Evolutionary conservation across 2,888 invertebrate genomes (phyloP), one percentile per base, ranked within the genome.

Genomic region (Drosophila lacicola): DNA sequence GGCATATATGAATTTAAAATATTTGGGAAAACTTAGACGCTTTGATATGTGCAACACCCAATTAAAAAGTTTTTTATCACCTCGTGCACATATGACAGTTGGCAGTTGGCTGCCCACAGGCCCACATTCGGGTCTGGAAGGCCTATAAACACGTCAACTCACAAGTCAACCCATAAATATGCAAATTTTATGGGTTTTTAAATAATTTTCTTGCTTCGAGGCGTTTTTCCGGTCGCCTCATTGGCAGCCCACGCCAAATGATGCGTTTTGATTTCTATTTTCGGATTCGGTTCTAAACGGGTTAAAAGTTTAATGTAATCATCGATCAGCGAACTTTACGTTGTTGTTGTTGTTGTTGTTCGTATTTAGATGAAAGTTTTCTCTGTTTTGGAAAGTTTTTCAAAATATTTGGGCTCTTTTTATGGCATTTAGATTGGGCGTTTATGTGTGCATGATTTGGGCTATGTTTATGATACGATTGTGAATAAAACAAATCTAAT

Each of bases 11-110:
- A 70, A 61, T 75, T 47, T 36, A 14, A 69, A 76, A 65, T 57
- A 62, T 45, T 65, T 72, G 57, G 60, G 39, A 70, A 69, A 86
- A 66, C 74, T 84, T 74, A 50, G 45, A 58, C 47, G 33, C 47
- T 47, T 55, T 25, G 57, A 55, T 67, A 60, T 77, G 65, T 61
- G 67, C 81, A 81, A 80, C 82, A 83, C 88, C 88, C 79, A 83
- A 83, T 83, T 83, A 83, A 84, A 84, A 89, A 70, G 77, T 86
- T 88, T 82, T 82, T 88, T 82, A 82, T 82, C 87, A 71, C 89
- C 89, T 83, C 84, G 53, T 85, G 66, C 63, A 61, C 72, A 77
- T 81, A 78, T 78, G 81, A 81, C 74, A 78, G 64, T 78, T 62
- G 55, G n/a, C 37, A 6, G 36, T 36, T 19, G 76, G 61, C 72